These are phyloP conservation scores for Poecilus cupreus DNA, from an alignment of 2,888 invertebrate genomes.

Conservation along the genomic window DNA sequence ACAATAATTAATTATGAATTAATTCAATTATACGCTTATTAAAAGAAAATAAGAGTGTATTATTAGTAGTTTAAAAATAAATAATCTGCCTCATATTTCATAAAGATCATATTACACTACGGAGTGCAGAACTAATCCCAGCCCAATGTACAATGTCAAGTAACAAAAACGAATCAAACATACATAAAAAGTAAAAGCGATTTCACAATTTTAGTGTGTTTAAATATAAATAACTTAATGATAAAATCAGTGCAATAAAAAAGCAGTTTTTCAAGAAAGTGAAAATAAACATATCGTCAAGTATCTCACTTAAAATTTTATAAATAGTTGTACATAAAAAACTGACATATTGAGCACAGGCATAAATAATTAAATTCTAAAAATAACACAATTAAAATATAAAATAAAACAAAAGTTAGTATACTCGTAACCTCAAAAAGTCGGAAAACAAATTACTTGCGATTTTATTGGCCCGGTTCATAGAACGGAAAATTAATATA, in stretches of 20 bases:
- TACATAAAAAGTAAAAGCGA: neutral
- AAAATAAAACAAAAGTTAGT: neutral
- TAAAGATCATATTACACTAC: conserved; percentile 20
- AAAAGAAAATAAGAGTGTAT: neutral
- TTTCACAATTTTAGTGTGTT: neutral
- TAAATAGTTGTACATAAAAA: conserved; percentile 6
- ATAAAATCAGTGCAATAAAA: conserved; percentile 22
- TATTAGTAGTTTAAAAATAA: conserved; percentile 6
- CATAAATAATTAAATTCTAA: conserved; percentile 24
- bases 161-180: neutral
- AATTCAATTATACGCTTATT: conserved; percentile 1
- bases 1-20: conserved; percentile 10
- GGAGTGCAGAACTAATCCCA: neutral
- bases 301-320: conserved; percentile 2
- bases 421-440: conserved; percentile 16
- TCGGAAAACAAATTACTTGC: neutral
- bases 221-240: conserved; percentile 8
- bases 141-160: neutral
- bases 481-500: neutral
- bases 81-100: neutral
- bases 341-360: conserved; percentile 17
- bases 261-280: neutral
- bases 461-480: neutral
- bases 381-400: conserved; percentile 5
- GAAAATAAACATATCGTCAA: conserved; percentile 24